These are phyloP conservation scores for Gonioctena quinquepunctata DNA, from an alignment of 1,140 invertebrate genomes.

Conservation along the genomic window DNA sequence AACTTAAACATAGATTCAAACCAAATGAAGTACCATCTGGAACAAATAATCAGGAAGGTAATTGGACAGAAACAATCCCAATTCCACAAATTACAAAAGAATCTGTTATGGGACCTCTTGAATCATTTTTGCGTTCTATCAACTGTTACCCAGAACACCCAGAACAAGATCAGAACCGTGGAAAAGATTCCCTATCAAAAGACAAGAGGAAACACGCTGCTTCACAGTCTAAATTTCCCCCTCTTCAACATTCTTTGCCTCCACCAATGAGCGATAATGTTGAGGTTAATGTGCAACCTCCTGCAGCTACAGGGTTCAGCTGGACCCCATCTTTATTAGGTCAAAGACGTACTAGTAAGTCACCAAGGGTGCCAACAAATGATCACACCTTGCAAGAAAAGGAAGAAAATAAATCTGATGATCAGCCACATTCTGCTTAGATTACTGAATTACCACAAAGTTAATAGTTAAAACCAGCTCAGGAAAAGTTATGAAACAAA, in stretches of 20 bases:
- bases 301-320: conserved; percentile 46
- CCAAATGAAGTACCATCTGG: conserved; percentile 7
- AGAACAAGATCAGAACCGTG: conserved; percentile 48
- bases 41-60: conserved; percentile 15
- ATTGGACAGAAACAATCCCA: conserved; percentile 46
- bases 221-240: conserved; percentile 23
- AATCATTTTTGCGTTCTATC: conserved; percentile 49
- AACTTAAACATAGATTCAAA: conserved; percentile 33
- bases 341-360: conserved; percentile 34
- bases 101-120: conserved; percentile 49
- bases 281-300: conserved; percentile 29
- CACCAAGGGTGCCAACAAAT: conserved; percentile 24
- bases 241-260: conserved; percentile 31
- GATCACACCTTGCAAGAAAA: conserved; percentile 45
- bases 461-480: too few relatives aligned
- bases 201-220: conserved; percentile 28
- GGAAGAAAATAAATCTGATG: conserved; percentile 40
- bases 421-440: conserved; percentile 13
- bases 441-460: too few relatives aligned
- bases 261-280: conserved; percentile 38
- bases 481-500: too few relatives aligned
- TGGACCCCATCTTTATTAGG: conserved; percentile 53
- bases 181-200: conserved; percentile 34
- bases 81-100: conserved; percentile 42
- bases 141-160: conserved; percentile 52